Evolutionary conservation across 1,140 invertebrate species (phyloP).

Genomic region (Mactra quadrangularis): DNA sequence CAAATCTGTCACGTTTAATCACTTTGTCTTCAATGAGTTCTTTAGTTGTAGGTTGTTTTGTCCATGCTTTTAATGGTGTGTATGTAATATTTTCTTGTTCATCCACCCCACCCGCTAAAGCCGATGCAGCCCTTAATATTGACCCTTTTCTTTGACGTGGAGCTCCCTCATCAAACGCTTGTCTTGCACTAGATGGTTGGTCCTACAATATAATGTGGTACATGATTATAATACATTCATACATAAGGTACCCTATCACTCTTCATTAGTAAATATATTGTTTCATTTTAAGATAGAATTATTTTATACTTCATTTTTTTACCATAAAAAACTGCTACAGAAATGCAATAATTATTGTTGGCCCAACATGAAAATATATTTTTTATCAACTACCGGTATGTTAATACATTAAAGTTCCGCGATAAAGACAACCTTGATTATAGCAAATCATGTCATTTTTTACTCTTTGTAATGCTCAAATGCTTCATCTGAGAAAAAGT

Average conservation of each 20-base stretch:
- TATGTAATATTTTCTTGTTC: conserved; percentile 82
- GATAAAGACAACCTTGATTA: too few relatives aligned
- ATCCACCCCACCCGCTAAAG: conserved; percentile 79
- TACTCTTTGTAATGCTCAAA: too few relatives aligned
- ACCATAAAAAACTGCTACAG: too few relatives aligned
- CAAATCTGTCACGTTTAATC: conserved; percentile 76
- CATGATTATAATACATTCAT: background rate
- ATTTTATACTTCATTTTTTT: too few relatives aligned
- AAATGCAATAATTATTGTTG: too few relatives aligned
- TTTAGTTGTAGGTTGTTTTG: conserved; percentile 78
- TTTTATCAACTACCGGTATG: too few relatives aligned
- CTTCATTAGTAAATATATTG: background rate
- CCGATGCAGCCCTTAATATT: conserved; percentile 80
- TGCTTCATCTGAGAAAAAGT: too few relatives aligned
- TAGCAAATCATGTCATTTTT: too few relatives aligned
- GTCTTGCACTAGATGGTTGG: conserved; percentile 17
- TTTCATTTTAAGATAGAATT: too few relatives aligned
- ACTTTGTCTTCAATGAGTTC: conserved; percentile 77
- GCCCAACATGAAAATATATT: too few relatives aligned
- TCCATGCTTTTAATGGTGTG: conserved; percentile 80
- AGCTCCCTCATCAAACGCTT: conserved; percentile 29
- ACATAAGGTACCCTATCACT: conserved; percentile 6
- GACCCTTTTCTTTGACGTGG: conserved; percentile 77
- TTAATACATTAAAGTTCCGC: too few relatives aligned
- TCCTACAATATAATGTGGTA: background rate